Base-by-base conservation (phyloP, 2,888 invertebrate genomes). In the Pseudococcus longispinus region DNA sequence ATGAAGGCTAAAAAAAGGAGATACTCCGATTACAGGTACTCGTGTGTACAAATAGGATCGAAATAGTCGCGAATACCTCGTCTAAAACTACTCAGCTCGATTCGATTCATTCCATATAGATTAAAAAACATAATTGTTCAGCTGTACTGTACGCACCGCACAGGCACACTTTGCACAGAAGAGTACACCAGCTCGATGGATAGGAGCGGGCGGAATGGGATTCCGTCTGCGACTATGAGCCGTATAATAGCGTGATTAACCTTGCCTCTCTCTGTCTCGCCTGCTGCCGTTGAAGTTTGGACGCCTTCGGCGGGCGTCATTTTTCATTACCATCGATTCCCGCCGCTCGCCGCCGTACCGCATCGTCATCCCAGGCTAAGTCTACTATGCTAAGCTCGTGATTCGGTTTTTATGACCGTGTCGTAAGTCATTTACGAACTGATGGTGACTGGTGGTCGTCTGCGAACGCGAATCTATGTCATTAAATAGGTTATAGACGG, bases 301-400 rank as follows among this genome's bases (percentile, higher is more conserved):
- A 70, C 70, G 70, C 70, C 70, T 60, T 60, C 23, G 60, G 70
- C 26, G 29, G 55, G 46, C 84, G 46, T 84, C 84, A 55, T 46
- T 84, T 84, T 84, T 84, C 84, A 84, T 84, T 84, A 84, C 51
- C 84, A 84, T 55, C 51, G 84, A 26, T 46, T 83, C 15, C 44
- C 29, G 2, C 32, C 20, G 77, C 20, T 6, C 2, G n/a, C n/a
- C 32, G 8, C 37, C 77, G 77, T 5, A 23, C 82, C 26, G 13
- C 82, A 15, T 29, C 44, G 11, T 44, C 26, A 44, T 82, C 29
- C 29, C 29, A 29, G 18, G 29, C 29, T 23, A 5, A 60, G 60
- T 60, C 60, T 60, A 23, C 15, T 23, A 60, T 60, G 60, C 60
- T 60, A 1, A 20, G 60, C 23, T 60, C 60, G 60, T 60, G 60